These are phyloP conservation scores for Micronisus gabar DNA, from an alignment of 2,113 vertebrate genomes.

Conservation along the genomic window DNA sequence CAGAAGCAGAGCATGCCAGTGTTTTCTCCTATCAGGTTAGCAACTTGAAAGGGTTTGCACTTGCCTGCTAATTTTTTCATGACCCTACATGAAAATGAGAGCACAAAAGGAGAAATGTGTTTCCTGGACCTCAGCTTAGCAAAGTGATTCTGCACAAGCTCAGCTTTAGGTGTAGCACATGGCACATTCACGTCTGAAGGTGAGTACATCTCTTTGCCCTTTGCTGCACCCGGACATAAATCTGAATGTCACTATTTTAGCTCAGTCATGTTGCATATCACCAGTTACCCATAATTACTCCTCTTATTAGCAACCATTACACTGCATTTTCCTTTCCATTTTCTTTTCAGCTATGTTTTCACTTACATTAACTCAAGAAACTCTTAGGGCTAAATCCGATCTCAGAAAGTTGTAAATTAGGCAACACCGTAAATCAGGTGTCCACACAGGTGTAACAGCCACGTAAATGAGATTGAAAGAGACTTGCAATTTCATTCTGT, in stretches of 20 bases:
- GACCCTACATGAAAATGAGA: background rate
- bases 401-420: background rate
- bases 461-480: background rate
- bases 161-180: background rate
- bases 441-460: background rate
- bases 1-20: background rate
- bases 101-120: background rate
- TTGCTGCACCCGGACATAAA: background rate
- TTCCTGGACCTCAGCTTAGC: background rate
- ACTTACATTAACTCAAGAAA: background rate
- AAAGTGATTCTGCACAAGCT: background rate
- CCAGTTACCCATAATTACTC: background rate
- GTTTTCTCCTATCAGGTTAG: background rate
- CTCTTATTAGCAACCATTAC: background rate
- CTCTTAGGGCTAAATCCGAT: background rate
- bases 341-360: background rate
- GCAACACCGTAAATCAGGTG: background rate
- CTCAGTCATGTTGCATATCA: background rate
- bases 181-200: background rate
- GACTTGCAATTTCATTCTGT: background rate
- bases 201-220: too few relatives aligned
- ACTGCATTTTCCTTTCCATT: background rate
- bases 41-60: background rate
- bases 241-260: background rate
- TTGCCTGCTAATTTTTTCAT: background rate